phyloP scores from a whole-genome alignment of 2,888 invertebrate species.

The Rapana venosa region DNA sequence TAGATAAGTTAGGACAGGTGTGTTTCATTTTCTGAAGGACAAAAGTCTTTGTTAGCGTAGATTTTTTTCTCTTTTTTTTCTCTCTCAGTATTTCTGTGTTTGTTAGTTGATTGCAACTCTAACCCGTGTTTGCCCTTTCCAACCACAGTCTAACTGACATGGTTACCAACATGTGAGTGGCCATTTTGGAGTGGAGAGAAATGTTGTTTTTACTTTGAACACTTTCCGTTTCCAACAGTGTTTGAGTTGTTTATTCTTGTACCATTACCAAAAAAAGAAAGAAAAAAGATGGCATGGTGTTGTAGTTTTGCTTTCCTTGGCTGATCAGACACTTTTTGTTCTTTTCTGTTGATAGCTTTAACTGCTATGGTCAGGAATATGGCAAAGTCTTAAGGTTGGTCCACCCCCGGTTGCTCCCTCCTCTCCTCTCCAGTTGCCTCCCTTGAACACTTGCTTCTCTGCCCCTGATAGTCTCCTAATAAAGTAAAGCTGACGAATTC shows the following conservation, averaged over 20 bases:
- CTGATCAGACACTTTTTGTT: constrained; percentile 10
- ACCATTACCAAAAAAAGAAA: background rate
- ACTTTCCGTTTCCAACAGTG: constrained; percentile 16
- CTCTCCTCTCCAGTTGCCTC: constrained; percentile 20
- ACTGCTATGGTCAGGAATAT: constrained; percentile 50
- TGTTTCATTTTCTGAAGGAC: background rate
- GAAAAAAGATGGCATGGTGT: constrained; percentile 15
- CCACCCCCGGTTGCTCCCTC: background rate
- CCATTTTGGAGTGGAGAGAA: background rate
- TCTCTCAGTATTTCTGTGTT: background rate
- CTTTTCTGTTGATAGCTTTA: constrained; percentile 46
- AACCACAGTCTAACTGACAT: constrained; percentile 34
- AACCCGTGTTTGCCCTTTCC: constrained; percentile 31
- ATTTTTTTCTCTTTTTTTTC: background rate
- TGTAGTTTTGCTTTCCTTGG: constrained; percentile 15
- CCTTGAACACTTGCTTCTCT: background rate
- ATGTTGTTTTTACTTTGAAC: constrained; percentile 26
- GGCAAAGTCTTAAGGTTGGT: constrained; percentile 51
- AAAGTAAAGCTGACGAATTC: background rate
- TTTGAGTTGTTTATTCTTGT: constrained; percentile 7
- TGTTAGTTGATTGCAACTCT: background rate
- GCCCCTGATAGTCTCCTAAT: background rate
- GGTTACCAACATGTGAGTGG: constrained; percentile 35
- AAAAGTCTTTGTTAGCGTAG: background rate
- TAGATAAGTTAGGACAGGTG: background rate